Conservation (phyloP, 2,113 vertebrate species). For the Helogale parvula region DNA sequence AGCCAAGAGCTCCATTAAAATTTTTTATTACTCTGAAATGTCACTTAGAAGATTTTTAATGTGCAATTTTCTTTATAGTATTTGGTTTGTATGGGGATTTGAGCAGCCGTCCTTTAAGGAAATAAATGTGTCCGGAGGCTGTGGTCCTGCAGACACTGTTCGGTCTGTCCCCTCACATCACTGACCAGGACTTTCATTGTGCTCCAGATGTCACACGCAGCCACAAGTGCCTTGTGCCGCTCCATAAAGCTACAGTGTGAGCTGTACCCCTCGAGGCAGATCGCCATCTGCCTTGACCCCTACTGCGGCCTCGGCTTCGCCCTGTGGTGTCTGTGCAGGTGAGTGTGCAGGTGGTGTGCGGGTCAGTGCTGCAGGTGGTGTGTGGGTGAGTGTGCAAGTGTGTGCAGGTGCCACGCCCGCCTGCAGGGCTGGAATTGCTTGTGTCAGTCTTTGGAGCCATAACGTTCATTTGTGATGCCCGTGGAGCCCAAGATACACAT, state of each 20-base stretch:
- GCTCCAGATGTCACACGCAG: conserved; percentile 95
- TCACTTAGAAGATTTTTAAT: neutral
- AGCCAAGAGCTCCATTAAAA: neutral
- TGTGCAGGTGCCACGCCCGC: neutral
- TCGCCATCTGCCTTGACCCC: conserved; percentile 97
- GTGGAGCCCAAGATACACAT: neutral
- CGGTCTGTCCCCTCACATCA: neutral
- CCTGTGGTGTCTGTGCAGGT: conserved; percentile 99
- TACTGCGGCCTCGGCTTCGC: conserved; percentile 98
- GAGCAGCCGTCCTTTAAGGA: neutral
- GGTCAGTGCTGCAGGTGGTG: neutral
- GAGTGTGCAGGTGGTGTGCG: neutral
- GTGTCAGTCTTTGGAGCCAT: neutral
- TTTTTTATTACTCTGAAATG: neutral
- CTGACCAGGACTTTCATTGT: neutral
- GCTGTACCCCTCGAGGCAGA: conserved; percentile 96
- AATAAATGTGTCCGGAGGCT: fast-evolving
- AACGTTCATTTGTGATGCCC: neutral
- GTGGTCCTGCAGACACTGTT: neutral
- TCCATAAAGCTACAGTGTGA: conserved; percentile 98
- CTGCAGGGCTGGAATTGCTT: too few species aligned
- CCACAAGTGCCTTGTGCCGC: conserved; percentile 97
- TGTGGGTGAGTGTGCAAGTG: conserved; percentile 89
- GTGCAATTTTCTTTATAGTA: neutral
- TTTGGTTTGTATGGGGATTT: neutral